Evolutionary conservation across 2,888 invertebrate genomes (phyloP), one percentile per base, ranked within the genome.

Genomic region (Ochropleura leucogaster): DNA sequence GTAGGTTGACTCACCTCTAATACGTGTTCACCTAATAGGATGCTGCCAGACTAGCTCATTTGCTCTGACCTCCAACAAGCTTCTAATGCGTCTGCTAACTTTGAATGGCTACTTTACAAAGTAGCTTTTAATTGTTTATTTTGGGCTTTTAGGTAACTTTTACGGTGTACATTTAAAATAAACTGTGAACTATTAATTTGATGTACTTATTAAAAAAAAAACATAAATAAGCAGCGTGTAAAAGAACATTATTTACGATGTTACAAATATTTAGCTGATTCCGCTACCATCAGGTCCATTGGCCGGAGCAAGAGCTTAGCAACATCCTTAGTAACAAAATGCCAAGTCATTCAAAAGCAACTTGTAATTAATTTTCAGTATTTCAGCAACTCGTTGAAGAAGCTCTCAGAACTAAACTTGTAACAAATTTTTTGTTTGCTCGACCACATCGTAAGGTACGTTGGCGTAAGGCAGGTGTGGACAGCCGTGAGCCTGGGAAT

Each of bases 11-110:
- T 40, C 16, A 9, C 30, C n/a, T 16, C 30, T 46, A 3, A 20
- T 2, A 20, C n/a, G n/a, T 20, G 18, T 42, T 6, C 7, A 10
- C 14, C 8, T n/a, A 51, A 4, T n/a, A 51, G 7, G 16, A 57
- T 49, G 14, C 46, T 9, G 47, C 44, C n/a, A 46, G 44, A 30
- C 44, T 46, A n/a, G 57, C 44, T 72, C n/a, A 18, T 51, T 46
- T 5, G 30, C 18, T 16, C 30, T 7, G 44, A 72, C 57, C 72
- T 59, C 47, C 3, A 18, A 7, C n/a, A 40, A 49, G 49, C 30
- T 55, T 12, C 47, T 75, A 67, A 75, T 20, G 74, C 16, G 74
- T 74, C 75, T 74, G 47, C 16, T 30, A 75, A 62, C 60, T 74
- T 74, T 67, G n/a, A 53, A 60, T 20, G 40, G 59, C 59, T 40